Conservation (phyloP, 2,113 vertebrate species). For the Chaetops frenatus region DNA sequence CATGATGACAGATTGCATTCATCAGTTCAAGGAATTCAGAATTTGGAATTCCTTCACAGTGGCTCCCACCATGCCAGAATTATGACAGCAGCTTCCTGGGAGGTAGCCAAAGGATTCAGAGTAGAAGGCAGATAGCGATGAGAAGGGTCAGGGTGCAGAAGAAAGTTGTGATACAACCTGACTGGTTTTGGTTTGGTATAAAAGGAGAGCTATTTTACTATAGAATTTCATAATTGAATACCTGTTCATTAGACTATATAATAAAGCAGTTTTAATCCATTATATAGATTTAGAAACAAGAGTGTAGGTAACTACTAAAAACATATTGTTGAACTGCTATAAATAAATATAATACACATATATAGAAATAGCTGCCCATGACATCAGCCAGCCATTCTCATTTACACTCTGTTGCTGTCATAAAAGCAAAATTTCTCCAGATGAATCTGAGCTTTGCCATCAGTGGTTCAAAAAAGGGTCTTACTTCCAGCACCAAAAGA, state of each 20-base stretch:
- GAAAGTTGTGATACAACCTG: background rate
- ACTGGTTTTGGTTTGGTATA: background rate
- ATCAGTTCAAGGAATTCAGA: background rate
- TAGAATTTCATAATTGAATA: background rate
- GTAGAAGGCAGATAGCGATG: background rate
- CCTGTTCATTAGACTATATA: background rate
- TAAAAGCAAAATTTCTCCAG: background rate
- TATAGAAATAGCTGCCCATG: background rate
- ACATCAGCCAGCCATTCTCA: background rate
- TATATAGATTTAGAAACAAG: background rate
- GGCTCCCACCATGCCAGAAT: background rate
- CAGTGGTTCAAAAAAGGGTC: background rate
- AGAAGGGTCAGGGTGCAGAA: background rate
- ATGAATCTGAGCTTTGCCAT: background rate
- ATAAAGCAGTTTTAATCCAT: background rate
- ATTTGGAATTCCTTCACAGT: background rate
- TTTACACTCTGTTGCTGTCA: background rate
- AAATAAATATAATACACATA: background rate
- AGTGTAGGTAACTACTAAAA: background rate
- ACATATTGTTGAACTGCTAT: background rate
- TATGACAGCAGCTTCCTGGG: background rate
- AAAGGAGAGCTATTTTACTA: background rate
- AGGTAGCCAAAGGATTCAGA: background rate
- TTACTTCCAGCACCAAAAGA: background rate
- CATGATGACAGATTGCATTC: background rate